Evolutionary conservation across 2,888 invertebrate genomes (phyloP), one percentile per base, ranked within the genome.

Genomic region (Achlya flavicornis): DNA sequence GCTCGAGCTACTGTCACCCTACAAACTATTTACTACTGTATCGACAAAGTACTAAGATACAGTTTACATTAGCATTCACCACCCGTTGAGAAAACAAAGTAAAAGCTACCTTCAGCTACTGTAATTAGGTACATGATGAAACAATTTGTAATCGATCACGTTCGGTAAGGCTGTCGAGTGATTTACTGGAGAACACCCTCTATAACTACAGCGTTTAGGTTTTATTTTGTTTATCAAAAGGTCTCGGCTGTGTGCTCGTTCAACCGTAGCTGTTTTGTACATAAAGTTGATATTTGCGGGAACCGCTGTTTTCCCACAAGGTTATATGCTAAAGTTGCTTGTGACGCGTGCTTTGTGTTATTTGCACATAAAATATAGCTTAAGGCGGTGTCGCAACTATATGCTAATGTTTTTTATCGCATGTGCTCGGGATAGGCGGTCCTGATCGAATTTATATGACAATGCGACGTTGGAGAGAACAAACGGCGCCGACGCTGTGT

Each of bases 371-470:
- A 86, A 88, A 85, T 83, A 85, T 81, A 78, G 72, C 71, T 67
- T 68, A 65, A 76, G 78, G 73, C 75, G 67, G 72, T 77, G 76
- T 75, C 74, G 74, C 75, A 74, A 80, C 79, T 83, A 77, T 87
- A 87, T 87, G 87, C 82, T 87, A 88, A 88, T 86, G 83, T 81
- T 83, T 86, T 89, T 86, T 88, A 86, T 87, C 78, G 79, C 81
- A 74, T 82, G 78, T 81, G 83, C 74, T 73, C 69, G 76, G 76
- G 79, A 80, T 76, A 80, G 76, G 75, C 75, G 66, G 67, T 70
- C 16, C 73, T 81, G 81, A 88, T 88, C 83, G 85, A 85, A 80
- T 88, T 87, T 89, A 80, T 83, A 80, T 82, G 79, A 79, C 76
- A 78, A 68, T 71, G 77, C 75, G 76, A 75, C 76, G 72, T 78